A percentile compares a stretch with the other conserved stretches of the same genome.
These are phyloP conservation scores for Gymnocypris eckloni DNA, from an alignment of 2,797 vertebrate genomes.

Conservation along the genomic window DNA sequence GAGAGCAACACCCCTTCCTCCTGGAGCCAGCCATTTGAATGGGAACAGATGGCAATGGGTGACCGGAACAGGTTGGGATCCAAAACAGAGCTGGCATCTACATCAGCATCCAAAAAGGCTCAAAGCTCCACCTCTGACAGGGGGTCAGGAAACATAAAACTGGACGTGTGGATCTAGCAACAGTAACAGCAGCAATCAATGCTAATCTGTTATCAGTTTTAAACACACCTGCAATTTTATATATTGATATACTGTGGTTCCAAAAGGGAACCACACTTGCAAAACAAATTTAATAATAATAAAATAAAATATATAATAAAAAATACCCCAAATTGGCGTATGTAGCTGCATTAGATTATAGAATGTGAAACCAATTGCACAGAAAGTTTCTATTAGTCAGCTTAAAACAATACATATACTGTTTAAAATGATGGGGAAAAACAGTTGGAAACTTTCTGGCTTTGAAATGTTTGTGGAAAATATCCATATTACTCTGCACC, in stretches of 20 bases:
- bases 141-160: constrained; percentile 41
- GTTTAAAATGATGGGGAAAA: neutral
- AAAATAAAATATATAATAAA: no score
- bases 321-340: neutral
- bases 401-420: neutral
- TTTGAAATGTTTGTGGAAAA: neutral
- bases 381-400: neutral
- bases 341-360: neutral
- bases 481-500: neutral
- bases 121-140: constrained; percentile 67
- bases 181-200: neutral
- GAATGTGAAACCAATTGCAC: neutral
- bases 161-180: neutral
- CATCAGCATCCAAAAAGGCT: constrained; percentile 69
- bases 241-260: neutral
- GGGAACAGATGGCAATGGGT: constrained; percentile 77
- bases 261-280: neutral
- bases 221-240: neutral
- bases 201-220: constrained; percentile 9
- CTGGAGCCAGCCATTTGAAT: constrained; percentile 61
- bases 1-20: constrained; percentile 50
- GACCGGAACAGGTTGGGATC: constrained; percentile 74
- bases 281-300: neutral
- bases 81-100: constrained; percentile 70
- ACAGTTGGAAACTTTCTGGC: neutral